Evolutionary conservation across 2,888 invertebrate species (phyloP).

Genomic region (Plebejus argus): DNA sequence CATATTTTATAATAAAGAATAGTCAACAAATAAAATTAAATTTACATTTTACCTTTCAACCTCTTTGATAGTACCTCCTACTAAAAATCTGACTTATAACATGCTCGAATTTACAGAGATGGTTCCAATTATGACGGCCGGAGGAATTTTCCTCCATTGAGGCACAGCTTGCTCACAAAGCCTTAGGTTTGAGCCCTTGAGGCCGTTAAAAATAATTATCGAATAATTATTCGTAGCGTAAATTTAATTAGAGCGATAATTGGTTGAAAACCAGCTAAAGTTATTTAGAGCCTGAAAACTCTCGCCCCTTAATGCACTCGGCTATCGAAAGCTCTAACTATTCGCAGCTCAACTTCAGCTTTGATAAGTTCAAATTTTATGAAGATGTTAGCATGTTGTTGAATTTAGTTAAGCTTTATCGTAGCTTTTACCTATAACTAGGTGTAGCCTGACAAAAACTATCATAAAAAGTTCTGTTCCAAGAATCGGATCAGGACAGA

Average conservation of each 20-base stretch:
- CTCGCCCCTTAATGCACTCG: constrained; percentile 39
- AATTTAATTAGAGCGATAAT: constrained; percentile 73
- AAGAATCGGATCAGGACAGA: too few species aligned
- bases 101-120: background rate
- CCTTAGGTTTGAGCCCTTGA: constrained; percentile 25
- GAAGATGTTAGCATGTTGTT: constrained; percentile 19
- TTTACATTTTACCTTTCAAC: background rate
- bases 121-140: constrained; percentile 7
- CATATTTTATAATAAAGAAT: background rate
- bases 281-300: constrained; percentile 42
- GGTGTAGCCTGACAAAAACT: too few species aligned
- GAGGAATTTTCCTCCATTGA: background rate
- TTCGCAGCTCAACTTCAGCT: constrained; percentile 33
- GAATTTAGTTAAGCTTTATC: background rate
- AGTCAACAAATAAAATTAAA: background rate
- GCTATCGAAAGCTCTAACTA: constrained; percentile 33
- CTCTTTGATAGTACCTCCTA: background rate
- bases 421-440: background rate
- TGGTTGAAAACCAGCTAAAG: constrained; percentile 50
- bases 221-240: constrained; percentile 72
- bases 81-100: background rate
- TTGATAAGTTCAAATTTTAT: constrained; percentile 20
- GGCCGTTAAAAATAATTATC: constrained; percentile 47
- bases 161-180: constrained; percentile 16
- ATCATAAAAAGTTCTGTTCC: too few species aligned